Base-by-base conservation (phyloP, 2,888 invertebrate genomes). In the Ypsolopha scabrella region DNA sequence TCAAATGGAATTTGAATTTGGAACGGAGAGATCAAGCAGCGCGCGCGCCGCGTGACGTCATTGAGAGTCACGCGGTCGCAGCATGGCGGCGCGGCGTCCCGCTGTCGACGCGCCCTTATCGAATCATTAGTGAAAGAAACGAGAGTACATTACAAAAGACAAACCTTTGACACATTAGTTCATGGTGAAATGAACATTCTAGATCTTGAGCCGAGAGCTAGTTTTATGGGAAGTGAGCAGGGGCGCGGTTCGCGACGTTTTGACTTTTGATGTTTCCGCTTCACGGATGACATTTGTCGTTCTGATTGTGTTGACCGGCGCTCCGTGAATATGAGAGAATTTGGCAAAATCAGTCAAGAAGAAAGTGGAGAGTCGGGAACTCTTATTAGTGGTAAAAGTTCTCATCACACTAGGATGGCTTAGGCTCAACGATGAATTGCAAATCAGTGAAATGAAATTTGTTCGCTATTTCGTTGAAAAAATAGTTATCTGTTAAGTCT, bases 181-280 rank as follows among this genome's bases (percentile, higher is more conserved):
- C 70, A 80, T 70, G 81, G 77, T 75, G 64, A 80, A 70, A 57
- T 71, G 73, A 67, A 68, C 73, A 77, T 79, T 80, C 81, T 78
- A 74, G 79, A 78, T 78, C 74, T 75, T 72, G 43, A 47, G 24
- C 24, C 45, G 36, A 34, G 36, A 37, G 36, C 45, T 14, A 14
- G n/a, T 65, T 73, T 76, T 77, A 75, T 78, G 80, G 80, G 80
- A 80, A 78, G 65, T 68, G 75, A 72, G 63, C 76, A 72, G 66
- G 68, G 58, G 59, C 57, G 53, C 47, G 54, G 68, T 69, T 72
- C 71, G 72, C 71, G 73, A 69, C 67, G 61, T 60, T 60, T 63
- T 52, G 61, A 58, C 60, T 63, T 69, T 47, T 49, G 11, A 9
- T 11, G 37, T 68, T 70, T 62, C 67, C 72, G 72, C 61, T 62